A percentile compares a stretch with the other conserved stretches of the same genome.
Evolutionary conservation across 2,888 invertebrate species (phyloP).

Genomic region (Pyrocoelia pectoralis): DNA sequence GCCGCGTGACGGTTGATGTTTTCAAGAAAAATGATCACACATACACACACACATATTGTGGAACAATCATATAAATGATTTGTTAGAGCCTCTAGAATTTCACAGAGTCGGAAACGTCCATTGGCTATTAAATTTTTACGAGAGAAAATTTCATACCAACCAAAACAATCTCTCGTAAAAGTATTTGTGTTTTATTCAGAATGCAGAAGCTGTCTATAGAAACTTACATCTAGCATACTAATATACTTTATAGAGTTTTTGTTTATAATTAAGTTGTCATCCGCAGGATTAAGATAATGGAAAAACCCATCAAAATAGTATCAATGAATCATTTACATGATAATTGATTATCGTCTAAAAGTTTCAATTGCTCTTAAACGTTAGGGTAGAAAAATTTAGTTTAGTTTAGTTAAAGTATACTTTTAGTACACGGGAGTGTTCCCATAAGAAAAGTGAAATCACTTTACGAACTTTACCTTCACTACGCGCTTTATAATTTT

Average conservation of each 20-base stretch:
- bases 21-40: constrained; percentile 28
- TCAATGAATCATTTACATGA: no score
- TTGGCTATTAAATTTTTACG: constrained; percentile 20
- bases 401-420: no score
- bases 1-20: constrained; percentile 24
- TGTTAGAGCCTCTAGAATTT: constrained; percentile 19
- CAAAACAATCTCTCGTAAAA: not conserved
- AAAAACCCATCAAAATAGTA: no score
- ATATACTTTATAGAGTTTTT: not conserved
- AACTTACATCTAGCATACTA: not conserved
- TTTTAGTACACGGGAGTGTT: no score
- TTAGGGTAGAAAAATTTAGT: no score
- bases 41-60: constrained; percentile 22
- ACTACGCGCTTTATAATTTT: no score
- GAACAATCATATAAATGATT: constrained; percentile 31
- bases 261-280: not conserved
- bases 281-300: no score
- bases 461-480: no score
- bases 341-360: no score
- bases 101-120: constrained; percentile 19
- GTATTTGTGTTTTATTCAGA: constrained; percentile 5
- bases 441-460: no score
- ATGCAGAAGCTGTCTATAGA: not conserved
- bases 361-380: no score
- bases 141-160: constrained; percentile 15